Percentiles rank a stretch among this genome's conserved stretches.
phyloP scores from a whole-genome alignment of 2,113 vertebrate genomes.

The Podarcis cretensis region DNA sequence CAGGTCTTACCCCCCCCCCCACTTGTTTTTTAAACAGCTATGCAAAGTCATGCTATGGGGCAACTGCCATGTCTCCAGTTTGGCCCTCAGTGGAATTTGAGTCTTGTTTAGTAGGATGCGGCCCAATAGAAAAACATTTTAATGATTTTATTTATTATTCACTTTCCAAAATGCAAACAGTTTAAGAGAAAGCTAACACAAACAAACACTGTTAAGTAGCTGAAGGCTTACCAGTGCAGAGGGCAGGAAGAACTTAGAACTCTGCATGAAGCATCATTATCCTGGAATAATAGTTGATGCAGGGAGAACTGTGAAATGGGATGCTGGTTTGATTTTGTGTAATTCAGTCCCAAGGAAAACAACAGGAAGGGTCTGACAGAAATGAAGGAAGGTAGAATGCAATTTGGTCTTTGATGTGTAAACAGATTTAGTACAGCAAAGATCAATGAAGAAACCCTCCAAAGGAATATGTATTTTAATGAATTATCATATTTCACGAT shows the following conservation, averaged over 20 bases:
- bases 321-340: constrained; percentile 40
- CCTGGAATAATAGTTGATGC: constrained; percentile 23
- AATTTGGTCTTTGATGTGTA: constrained; percentile 68
- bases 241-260: neutral
- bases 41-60: too few relatives aligned
- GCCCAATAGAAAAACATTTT: neutral
- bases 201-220: neutral
- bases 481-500: constrained; percentile 69
- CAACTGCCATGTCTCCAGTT: neutral
- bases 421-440: constrained; percentile 71
- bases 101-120: neutral
- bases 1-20: too few relatives aligned
- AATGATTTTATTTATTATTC: neutral
- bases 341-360: constrained; percentile 52
- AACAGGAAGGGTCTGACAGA: constrained; percentile 63
- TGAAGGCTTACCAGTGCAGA: constrained; percentile 7
- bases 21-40: too few relatives aligned
- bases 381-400: constrained; percentile 64
- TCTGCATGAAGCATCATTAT: constrained; percentile 34
- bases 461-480: constrained; percentile 68
- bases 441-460: constrained; percentile 70
- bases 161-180: too few relatives aligned
- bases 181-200: neutral
- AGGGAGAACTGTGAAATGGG: constrained; percentile 39
- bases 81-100: neutral